A percentile compares a stretch with the other conserved stretches of the same genome.
Evolutionary conservation across 2,797 vertebrate species (phyloP).

Genomic region (Muscicapa striata): DNA sequence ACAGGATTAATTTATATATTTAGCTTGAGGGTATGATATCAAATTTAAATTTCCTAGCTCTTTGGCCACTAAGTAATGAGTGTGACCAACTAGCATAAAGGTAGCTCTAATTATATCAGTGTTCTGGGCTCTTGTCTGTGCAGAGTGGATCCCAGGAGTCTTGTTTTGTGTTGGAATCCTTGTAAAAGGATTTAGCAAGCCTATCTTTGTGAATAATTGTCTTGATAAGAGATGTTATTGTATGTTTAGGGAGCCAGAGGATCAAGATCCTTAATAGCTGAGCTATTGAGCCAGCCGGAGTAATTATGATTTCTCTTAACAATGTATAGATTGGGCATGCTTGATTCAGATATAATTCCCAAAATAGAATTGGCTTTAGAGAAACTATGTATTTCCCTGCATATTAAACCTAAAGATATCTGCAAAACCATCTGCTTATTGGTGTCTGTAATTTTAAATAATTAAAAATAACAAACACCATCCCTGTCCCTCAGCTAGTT

Average conservation of each 20-base stretch:
- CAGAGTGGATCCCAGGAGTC: neutral
- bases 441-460: neutral
- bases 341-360: neutral
- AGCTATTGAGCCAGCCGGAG: neutral
- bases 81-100: neutral
- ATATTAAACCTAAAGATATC: neutral
- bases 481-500: neutral
- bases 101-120: neutral
- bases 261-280: neutral
- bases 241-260: neutral
- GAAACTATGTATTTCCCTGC: neutral
- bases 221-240: neutral
- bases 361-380: neutral
- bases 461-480: neutral
- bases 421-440: neutral
- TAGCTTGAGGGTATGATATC: neutral
- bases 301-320: neutral
- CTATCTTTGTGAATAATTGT: neutral
- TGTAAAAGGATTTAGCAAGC: neutral
- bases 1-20: neutral
- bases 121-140: neutral
- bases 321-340: neutral
- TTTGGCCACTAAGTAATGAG: neutral
- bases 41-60: neutral
- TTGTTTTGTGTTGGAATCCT: neutral